Base-by-base conservation (phyloP, 2,888 invertebrate genomes). In the Drosophila anomalata region DNA sequence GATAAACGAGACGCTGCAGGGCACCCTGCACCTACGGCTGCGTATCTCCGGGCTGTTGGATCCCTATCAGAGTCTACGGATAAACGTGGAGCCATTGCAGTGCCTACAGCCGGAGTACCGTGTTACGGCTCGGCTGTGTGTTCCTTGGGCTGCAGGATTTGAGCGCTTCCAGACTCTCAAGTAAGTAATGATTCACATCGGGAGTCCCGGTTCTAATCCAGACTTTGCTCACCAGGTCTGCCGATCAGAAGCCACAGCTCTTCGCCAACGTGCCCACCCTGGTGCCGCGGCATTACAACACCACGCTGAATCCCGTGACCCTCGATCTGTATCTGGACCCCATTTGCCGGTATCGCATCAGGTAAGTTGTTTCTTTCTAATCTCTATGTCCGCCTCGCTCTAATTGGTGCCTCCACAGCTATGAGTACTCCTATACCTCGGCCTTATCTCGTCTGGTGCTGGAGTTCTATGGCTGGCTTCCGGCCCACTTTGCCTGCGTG, bases 261-360 rank as follows among this genome's bases (percentile, higher is more conserved):
- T 93, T 93, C 81, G 76, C 96, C 20, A 93, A 93, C 76, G 91
- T 94, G 20, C 94, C 93, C 63, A 93, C 91, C 76, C 92, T 93
- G 39, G 93, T 93, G 80, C 94, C 94, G 0, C 90, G 91, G 2
- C 78, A 84, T 24, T 92, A 92, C 29, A 89, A 91, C 67, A 87
- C 88, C 44, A 83, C 91, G 0, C 90, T 92, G 8, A 82, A 92
- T 67, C 90, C 92, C 0, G 93, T 94, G 0, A 92, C 91, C 77
- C 89, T 96, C 3, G 93, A 93, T 53, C 82, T 96, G 17, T 93
- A 94, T 54, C 91, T 96, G 76, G 95, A 96, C 89, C 95, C 96
- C 5, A 92, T 93, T 42, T 96, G 96, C 87, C 93, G 93, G n/a
- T 96, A 95, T 87, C 93, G 92, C 56, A 92, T 96, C 42, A 94